These are phyloP conservation scores for Felis chaus DNA, from an alignment of 2,113 vertebrate species.

Conservation along the genomic window DNA sequence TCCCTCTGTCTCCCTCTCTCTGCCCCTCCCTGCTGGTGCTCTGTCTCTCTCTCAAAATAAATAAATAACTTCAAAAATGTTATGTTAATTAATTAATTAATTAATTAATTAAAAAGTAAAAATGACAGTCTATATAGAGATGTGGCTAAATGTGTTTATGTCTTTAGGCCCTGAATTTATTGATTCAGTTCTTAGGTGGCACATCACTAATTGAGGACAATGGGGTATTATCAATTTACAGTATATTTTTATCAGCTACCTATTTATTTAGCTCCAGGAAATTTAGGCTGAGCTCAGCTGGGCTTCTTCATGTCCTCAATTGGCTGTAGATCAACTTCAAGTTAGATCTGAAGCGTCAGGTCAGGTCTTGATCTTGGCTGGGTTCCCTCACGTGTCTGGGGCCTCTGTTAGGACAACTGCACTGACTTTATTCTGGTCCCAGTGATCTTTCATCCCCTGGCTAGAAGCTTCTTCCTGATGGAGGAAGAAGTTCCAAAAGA, in stretches of 20 bases:
- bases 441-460: not conserved
- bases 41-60: too few species aligned
- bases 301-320: not conserved
- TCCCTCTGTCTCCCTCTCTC: too few species aligned
- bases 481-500: not conserved
- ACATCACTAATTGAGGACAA: not conserved
- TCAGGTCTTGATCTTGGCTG: not conserved
- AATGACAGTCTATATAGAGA: not conserved
- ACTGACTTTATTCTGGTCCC: not conserved
- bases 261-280: not conserved
- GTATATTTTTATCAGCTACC: not conserved
- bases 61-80: too few species aligned
- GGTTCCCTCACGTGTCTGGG: not conserved
- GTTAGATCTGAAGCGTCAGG: not conserved
- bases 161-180: slow-evolving; percentile 8
- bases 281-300: not conserved
- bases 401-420: not conserved
- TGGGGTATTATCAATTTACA: not conserved
- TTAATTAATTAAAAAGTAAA: not conserved
- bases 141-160: not conserved
- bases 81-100: too few species aligned
- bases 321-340: not conserved
- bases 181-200: not conserved
- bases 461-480: not conserved
- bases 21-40: too few species aligned